Base-by-base conservation (phyloP, 2,888 invertebrate species). In the Prionchulus punctatus region DNA sequence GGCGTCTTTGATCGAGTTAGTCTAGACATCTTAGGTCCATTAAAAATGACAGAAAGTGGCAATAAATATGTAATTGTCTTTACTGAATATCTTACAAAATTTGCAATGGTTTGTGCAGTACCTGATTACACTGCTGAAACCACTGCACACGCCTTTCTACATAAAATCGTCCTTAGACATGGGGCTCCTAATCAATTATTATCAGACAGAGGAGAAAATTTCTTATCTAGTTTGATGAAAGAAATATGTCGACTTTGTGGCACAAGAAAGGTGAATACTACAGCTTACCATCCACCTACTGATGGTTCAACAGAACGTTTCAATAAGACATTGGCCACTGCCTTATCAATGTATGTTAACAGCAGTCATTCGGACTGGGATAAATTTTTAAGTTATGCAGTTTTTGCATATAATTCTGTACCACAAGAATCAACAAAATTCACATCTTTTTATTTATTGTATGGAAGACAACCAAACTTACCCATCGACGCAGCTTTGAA, bases 21-120 rank as follows among this genome's bases (percentile, higher is more conserved):
- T 7, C 7, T 27, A 7, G 50, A 49, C 21, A 49, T 49, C 27
- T 28, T 49, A 28, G 50, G 25, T 26, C 50, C 50, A 4, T 27
- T 49, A 21, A 4, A 23, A 4, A 4, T 7, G 21, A 26, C 50
- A 26, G 25, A 27, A 27, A 49, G 21, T 43, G 53, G 53, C 7
- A 51, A 54, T 25, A 54, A 50, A 27, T 54, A 54, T 50, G 21
- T 54, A 23, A 31, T 54, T 12, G 26, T 54, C n/a, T 54, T 50
- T 27, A 43, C 28, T 28, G 54, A 54, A 4, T 27, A 26, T 50
- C 27, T 47, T 2, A 54, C 54, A 3, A 54, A 54, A 25, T 54
- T 26, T 45, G 23, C 45, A n/a, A 45, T 23, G 23, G 45, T 23
- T 12, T 4, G 12, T 23, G 45, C 45, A 7, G 23, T 45, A n/a